Evolutionary conservation across 2,113 vertebrate genomes (phyloP), one percentile per base, ranked within the genome.

Genomic region (Tor tambroides): DNA sequence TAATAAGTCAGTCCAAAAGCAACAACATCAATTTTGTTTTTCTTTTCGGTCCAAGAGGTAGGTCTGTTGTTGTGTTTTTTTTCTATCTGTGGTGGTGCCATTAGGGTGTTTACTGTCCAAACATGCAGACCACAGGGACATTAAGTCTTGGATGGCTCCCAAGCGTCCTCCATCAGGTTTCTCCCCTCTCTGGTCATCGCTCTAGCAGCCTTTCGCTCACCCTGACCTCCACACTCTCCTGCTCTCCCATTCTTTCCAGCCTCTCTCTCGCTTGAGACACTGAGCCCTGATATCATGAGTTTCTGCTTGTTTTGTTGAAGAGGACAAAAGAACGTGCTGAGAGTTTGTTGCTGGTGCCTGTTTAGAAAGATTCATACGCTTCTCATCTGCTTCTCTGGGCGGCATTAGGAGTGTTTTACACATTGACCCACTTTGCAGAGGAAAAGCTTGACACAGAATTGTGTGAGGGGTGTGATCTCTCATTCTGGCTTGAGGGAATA

Each of bases 371-470:
- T 92, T 90, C 90, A 89, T 81, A 90, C 89, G 91, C 91, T 84
- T 91, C 89, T 90, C 88, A 91, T 89, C 87, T 77, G 80, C 19
- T 63, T 86, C 87, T 83, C 83, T 83, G 90, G 78, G 89, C 91
- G 91, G 92, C 91, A 90, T 93, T 93, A 92, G 91, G 92, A 95
- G 91, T 93, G 93, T 94, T 94, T 94, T 92, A 93, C 91, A 63
- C 93, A 93, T 93, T 95, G 94, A 94, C 95, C 93, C 94, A 95
- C 93, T 94, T 95, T 94, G 88, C 91, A 87, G 88, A 94, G 92
- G 91, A 93, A 94, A 94, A 90, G 91, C 88, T 91, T 89, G 88
- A 83, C 83, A 78, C 56, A 83, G 84, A 61, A 65, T 89, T 79
- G 87, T 91, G 89, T 91, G 85, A 93, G 83, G 91, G 88, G 88